Conservation (phyloP, 2,888 invertebrate species). For the Cryptus viduatorius region DNA sequence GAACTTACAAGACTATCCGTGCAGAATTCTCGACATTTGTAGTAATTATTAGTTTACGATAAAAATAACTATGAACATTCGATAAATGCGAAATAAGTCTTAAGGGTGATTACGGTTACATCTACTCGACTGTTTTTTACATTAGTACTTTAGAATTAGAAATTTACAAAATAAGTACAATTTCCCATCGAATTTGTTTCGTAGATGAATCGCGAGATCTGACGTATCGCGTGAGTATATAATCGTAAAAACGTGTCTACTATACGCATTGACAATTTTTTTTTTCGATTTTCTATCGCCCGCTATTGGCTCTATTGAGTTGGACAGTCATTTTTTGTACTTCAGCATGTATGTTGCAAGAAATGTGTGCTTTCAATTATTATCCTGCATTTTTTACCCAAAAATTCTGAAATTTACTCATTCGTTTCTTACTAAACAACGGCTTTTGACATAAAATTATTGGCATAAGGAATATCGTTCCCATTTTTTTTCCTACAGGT, state of each 20-base stretch:
- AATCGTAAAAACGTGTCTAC: no score
- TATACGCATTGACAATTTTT: no score
- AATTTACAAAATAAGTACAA: neutral
- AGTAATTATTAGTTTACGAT: neutral
- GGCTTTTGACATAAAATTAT: neutral
- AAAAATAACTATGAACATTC: neutral
- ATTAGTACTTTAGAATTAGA: neutral
- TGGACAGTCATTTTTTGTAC: conserved; percentile 22
- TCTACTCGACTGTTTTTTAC: neutral
- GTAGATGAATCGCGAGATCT: neutral
- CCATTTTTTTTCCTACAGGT: neutral
- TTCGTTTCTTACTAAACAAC: neutral
- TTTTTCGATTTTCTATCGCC: no score
- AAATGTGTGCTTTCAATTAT: neutral
- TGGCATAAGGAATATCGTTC: neutral
- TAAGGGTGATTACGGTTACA: neutral
- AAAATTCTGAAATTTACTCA: neutral
- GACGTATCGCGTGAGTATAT: neutral
- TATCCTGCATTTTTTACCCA: neutral
- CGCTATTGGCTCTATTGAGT: neutral
- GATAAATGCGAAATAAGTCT: neutral
- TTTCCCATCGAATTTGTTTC: neutral
- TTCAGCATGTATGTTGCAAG: conserved; percentile 11
- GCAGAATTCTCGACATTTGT: neutral
- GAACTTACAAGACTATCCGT: no score